These are phyloP conservation scores for Melanophora roralis DNA, from an alignment of 2,888 invertebrate species.

Conservation along the genomic window DNA sequence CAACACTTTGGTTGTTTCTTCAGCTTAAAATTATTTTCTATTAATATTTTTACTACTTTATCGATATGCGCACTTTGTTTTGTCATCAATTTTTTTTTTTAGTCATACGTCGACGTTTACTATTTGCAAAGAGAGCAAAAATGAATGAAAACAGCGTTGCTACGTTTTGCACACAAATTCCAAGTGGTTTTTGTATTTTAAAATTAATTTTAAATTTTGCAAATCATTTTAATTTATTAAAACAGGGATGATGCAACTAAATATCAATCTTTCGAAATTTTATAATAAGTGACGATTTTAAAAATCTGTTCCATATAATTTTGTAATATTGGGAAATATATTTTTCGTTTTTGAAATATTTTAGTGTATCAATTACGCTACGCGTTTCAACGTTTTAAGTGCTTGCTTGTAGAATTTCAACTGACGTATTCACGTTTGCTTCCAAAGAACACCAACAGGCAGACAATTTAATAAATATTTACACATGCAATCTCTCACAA, in stretches of 20 bases:
- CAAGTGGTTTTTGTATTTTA: slow-evolving; percentile 1
- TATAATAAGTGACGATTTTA: slow-evolving; percentile 67
- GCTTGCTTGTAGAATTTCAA: slow-evolving; percentile 36
- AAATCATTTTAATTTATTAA: background rate
- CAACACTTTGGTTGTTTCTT: slow-evolving; percentile 41
- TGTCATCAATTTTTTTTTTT: slow-evolving; percentile 49
- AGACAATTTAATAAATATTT: background rate
- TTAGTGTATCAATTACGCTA: background rate
- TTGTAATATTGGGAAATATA: background rate
- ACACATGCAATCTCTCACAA: background rate
- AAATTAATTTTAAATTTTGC: background rate
- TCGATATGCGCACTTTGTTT: slow-evolving; percentile 59
- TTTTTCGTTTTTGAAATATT: background rate
- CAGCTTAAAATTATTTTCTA: too few species aligned
- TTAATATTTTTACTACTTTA: slow-evolving; percentile 28
- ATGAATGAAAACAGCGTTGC: slow-evolving; percentile 36
- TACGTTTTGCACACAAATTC: slow-evolving; percentile 42
- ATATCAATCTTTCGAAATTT: slow-evolving; percentile 66
- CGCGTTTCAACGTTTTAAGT: background rate
- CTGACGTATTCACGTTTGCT: slow-evolving; percentile 28
- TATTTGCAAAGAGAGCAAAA: background rate
- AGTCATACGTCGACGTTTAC: slow-evolving; percentile 6
- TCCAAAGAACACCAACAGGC: slow-evolving; percentile 15
- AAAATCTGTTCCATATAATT: slow-evolving; percentile 60
- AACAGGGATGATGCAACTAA: slow-evolving; percentile 63